Evolutionary conservation across 2,888 invertebrate species (phyloP).

Genomic region (Eupithecia centaureata): DNA sequence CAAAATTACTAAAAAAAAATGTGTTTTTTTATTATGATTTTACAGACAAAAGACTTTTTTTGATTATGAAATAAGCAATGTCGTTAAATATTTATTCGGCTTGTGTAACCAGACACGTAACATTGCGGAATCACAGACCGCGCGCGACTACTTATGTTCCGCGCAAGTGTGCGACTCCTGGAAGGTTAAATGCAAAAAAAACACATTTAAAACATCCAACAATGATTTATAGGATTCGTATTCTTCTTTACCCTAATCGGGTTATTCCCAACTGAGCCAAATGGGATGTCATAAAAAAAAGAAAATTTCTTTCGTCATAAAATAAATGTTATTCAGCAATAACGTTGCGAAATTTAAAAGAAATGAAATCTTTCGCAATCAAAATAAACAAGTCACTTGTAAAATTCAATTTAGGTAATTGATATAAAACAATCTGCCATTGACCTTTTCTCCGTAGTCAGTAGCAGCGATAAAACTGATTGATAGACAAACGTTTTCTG

Average conservation of each 20-base stretch:
- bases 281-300: neutral
- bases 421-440: conserved; percentile 26
- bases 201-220: too few relatives aligned
- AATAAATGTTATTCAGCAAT: too few relatives aligned
- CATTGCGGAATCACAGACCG: too few relatives aligned
- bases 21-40: too few relatives aligned
- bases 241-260: neutral
- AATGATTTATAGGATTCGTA: neutral
- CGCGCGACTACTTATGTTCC: too few relatives aligned
- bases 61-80: too few relatives aligned
- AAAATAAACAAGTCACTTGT: conserved; percentile 13
- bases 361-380: neutral
- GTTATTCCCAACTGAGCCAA: neutral
- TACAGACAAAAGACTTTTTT: too few relatives aligned
- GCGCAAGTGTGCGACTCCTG: too few relatives aligned
- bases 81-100: too few relatives aligned
- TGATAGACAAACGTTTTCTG: conserved; percentile 19
- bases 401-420: conserved; percentile 14
- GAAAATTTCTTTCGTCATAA: neutral
- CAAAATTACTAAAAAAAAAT: too few relatives aligned
- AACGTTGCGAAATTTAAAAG: neutral
- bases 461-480: conserved; percentile 17
- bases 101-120: too few relatives aligned
- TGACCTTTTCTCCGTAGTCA: conserved; percentile 28
- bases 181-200: too few relatives aligned